Base-by-base conservation (phyloP, 2,797 vertebrate species). In the Epinephelus malabaricus region DNA sequence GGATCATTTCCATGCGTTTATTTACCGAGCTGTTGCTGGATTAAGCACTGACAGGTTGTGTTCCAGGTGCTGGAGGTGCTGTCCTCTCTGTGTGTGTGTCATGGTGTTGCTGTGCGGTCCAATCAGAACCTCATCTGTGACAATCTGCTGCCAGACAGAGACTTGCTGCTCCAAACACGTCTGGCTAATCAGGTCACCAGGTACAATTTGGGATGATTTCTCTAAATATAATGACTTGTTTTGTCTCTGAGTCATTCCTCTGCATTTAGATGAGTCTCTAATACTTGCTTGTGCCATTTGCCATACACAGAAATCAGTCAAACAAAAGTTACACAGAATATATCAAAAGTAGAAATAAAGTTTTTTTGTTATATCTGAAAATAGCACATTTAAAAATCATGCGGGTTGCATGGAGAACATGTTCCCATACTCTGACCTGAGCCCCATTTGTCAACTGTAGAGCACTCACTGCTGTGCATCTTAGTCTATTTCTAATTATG, bases 111-210 rank as follows among this genome's bases (percentile, higher is more conserved):
- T 1, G 96, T 99, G 58, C 94, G 97, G 3, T 97, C 97, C 78
- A 99, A 98, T 94, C 98, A 99, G 79, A 96, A 98, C 90, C 94
- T 98, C 84, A 98, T 99, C 89, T 98, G 97, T 92, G 97, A 99
- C 91, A 97, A 96, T 82, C 94, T 99, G 70, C 95, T 99, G 62
- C 96, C 98, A 43, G 96, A 97, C 86, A 95, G 98, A 95, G 97
- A 99, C 84, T 90, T 98, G 45, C 95, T 99, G 49, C 91, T 99
- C 55, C 98, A 99, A 92, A 98, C 98, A 3, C 96, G 97, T 6
- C 96, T 99, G 53, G 93, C 96, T 81, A 99, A 99, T 92, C 96
- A 97, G 3, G 96, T 99, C 89, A 97, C 95, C 94, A 99, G 98
- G 98, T 99, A 94, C 72, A 67, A 60, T 66, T 64, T n/a, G 6